These are phyloP conservation scores for Dufourea novaeangliae DNA, from an alignment of 1,140 invertebrate genomes.

Conservation along the genomic window DNA sequence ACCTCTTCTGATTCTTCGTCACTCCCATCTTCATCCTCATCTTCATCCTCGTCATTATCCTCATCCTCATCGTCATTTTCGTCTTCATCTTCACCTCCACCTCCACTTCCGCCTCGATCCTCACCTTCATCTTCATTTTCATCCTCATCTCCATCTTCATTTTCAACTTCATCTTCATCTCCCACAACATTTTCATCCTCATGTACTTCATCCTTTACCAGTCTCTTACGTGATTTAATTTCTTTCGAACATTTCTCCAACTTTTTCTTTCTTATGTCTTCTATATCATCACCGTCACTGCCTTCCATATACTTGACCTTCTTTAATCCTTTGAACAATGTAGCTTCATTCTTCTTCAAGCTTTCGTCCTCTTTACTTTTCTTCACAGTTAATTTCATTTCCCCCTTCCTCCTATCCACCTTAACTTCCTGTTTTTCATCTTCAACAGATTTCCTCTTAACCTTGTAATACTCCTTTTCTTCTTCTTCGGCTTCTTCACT, in stretches of 20 bases:
- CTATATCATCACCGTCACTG: constrained; percentile 34
- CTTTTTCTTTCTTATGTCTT: constrained; percentile 28
- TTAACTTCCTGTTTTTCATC: constrained; percentile 5
- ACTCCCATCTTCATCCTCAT: constrained; percentile 34
- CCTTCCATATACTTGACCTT: constrained; percentile 41
- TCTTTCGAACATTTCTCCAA: constrained; percentile 28
- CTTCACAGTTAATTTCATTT: constrained; percentile 13
- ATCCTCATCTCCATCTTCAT: constrained; percentile 36
- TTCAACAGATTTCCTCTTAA: constrained; percentile 37
- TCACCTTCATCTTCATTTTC: constrained; percentile 19
- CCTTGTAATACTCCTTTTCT: constrained; percentile 24
- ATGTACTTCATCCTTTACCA: constrained; percentile 10
- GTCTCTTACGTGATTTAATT: background rate
- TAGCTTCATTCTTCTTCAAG: background rate
- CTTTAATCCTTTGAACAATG: background rate
- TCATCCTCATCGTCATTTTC: constrained; percentile 43
- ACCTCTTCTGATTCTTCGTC: constrained; percentile 11
- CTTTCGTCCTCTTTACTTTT: background rate
- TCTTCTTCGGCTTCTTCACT: constrained; percentile 32
- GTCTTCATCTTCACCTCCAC: constrained; percentile 9
- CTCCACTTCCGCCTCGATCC: constrained; percentile 40
- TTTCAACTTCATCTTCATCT: constrained; percentile 44
- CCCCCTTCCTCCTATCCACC: constrained; percentile 20
- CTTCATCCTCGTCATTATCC: constrained; percentile 44
- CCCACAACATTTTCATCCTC: constrained; percentile 41